A percentile compares a stretch with the other conserved stretches of the same genome.
Evolutionary conservation across 2,888 invertebrate species (phyloP).

Genomic region (Norana najaformis): DNA sequence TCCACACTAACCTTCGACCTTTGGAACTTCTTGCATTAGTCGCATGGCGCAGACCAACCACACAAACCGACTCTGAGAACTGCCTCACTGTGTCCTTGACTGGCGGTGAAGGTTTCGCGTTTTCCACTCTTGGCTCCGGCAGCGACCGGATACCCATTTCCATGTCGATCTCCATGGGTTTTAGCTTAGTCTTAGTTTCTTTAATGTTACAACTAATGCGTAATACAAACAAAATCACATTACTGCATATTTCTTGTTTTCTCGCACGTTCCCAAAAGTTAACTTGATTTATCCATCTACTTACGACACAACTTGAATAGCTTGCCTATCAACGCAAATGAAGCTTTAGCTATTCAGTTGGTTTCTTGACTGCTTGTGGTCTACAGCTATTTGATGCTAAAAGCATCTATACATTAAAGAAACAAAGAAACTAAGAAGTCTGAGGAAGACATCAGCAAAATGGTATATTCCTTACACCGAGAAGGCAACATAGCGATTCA

Average conservation of each 20-base stretch:
- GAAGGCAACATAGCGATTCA: background rate
- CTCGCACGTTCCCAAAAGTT: too few relatives aligned
- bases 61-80: background rate
- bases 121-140: background rate
- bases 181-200: background rate
- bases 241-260: too few relatives aligned
- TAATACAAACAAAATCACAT: too few relatives aligned
- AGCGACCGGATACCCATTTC: background rate
- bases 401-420: too few relatives aligned
- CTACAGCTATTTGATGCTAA: background rate
- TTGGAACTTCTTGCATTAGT: background rate
- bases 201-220: background rate
- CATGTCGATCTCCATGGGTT: background rate
- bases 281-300: too few relatives aligned
- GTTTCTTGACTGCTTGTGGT: background rate
- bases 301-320: background rate
- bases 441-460: background rate
- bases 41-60: conserved; percentile 5
- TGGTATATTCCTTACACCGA: background rate
- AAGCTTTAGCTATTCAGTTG: too few relatives aligned
- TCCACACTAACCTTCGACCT: background rate
- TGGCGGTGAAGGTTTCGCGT: background rate
- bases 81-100: background rate
- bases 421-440: too few relatives aligned
- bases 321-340: background rate